Conservation (phyloP, 1,140 invertebrate species). For the Cepaea nemoralis region DNA sequence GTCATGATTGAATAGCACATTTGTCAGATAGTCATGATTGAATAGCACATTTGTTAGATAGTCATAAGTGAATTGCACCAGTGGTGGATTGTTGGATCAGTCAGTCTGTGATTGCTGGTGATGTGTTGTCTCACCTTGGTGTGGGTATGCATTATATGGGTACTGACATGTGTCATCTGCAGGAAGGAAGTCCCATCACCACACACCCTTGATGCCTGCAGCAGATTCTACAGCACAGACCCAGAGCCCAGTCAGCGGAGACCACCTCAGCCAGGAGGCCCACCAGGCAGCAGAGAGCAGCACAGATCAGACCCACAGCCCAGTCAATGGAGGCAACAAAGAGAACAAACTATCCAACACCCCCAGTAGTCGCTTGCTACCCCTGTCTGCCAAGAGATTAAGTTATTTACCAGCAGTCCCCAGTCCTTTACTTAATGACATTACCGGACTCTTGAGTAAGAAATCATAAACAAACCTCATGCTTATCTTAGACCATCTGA, state of each 20-base stretch:
- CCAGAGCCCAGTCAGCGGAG: too few relatives aligned
- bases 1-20: too few relatives aligned
- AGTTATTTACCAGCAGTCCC: constrained; percentile 60
- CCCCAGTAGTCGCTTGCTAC: background rate
- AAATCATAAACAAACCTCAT: constrained; percentile 22
- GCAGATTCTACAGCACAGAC: too few relatives aligned
- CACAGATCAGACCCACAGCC: background rate
- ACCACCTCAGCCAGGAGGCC: too few relatives aligned
- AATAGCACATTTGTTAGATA: too few relatives aligned
- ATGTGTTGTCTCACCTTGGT: background rate
- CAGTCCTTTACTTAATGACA: constrained; percentile 61
- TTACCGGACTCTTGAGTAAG: constrained; percentile 38
- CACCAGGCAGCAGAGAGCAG: background rate
- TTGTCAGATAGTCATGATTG: too few relatives aligned
- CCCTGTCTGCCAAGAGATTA: constrained; percentile 37
- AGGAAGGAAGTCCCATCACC: background rate
- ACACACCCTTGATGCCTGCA: background rate
- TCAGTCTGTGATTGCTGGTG: background rate
- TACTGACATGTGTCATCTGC: background rate
- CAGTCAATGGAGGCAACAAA: constrained; percentile 26
- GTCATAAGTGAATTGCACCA: constrained; percentile 59
- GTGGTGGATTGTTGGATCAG: background rate
- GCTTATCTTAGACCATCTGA: too few relatives aligned
- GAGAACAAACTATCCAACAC: constrained; percentile 26
- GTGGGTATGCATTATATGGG: background rate